phyloP scores from a whole-genome alignment of 2,113 vertebrate species.

The Marmota flaviventris region DNA sequence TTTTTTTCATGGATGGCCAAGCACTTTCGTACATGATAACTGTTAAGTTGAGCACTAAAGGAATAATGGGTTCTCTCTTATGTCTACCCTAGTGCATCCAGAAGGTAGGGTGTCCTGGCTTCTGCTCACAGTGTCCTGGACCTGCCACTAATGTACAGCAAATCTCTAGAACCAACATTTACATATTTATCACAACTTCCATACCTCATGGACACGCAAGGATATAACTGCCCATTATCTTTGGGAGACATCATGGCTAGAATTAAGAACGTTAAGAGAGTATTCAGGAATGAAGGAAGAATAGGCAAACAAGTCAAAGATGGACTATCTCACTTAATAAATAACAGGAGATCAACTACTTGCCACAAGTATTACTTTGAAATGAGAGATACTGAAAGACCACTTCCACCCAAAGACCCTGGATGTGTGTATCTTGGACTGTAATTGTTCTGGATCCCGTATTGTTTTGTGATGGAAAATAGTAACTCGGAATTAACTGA shows the following conservation, averaged over 20 bases:
- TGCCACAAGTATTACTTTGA: background rate
- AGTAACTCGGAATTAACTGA: background rate
- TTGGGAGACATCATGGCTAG: background rate
- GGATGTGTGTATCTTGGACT: background rate
- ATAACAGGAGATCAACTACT: background rate
- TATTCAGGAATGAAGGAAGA: background rate
- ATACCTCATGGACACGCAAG: background rate
- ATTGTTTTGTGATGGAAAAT: background rate
- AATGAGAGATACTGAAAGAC: background rate
- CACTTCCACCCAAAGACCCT: no score
- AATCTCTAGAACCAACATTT: background rate
- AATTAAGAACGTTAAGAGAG: background rate
- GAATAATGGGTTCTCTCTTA: slow-evolving; percentile 36
- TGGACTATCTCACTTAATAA: background rate
- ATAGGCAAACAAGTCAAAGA: background rate
- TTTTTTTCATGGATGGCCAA: background rate
- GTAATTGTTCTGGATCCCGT: background rate
- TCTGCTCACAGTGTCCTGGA: background rate
- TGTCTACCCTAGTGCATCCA: rapidly evolving
- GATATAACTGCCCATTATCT: background rate
- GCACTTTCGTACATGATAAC: background rate
- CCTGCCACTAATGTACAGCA: background rate
- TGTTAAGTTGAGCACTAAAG: background rate
- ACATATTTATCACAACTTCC: rapidly evolving
- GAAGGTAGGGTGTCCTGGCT: background rate